Percentiles rank a stretch among this genome's conserved stretches.
These are phyloP conservation scores for Lasius platythorax DNA, from an alignment of 2,888 invertebrate genomes.

Conservation along the genomic window DNA sequence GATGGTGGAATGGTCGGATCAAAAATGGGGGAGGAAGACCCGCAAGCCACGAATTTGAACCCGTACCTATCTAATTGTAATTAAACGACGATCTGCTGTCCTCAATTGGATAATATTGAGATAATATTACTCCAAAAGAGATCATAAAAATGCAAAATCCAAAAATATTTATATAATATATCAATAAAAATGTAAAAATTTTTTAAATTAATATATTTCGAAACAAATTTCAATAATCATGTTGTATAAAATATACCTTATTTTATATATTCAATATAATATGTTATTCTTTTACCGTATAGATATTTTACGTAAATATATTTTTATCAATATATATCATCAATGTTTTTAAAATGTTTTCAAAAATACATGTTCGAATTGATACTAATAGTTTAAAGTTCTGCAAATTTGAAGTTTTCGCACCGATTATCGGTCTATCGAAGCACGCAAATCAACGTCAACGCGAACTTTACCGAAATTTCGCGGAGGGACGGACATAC, in stretches of 20 bases:
- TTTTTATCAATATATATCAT: background rate
- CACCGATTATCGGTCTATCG: conserved; percentile 20
- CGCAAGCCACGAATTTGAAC: background rate
- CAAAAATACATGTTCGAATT: background rate
- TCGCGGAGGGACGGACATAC: conserved; percentile 67
- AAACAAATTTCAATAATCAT: background rate
- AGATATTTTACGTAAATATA: background rate
- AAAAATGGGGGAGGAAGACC: background rate
- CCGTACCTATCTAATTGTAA: background rate
- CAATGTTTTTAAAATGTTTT: background rate
- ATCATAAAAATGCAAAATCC: background rate
- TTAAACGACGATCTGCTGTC: background rate
- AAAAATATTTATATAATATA: background rate
- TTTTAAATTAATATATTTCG: background rate
- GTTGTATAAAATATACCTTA: background rate
- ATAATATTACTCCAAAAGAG: background rate
- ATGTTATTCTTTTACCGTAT: background rate
- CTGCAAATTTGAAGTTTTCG: background rate
- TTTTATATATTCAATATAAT: background rate
- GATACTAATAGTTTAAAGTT: background rate
- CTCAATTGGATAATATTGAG: background rate
- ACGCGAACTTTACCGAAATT: conserved; percentile 9
- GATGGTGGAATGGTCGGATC: background rate
- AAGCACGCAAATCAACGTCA: conserved; percentile 40
- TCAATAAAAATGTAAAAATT: background rate